Base-by-base conservation (phyloP, 2,797 vertebrate species). In the Carduelis carduelis region DNA sequence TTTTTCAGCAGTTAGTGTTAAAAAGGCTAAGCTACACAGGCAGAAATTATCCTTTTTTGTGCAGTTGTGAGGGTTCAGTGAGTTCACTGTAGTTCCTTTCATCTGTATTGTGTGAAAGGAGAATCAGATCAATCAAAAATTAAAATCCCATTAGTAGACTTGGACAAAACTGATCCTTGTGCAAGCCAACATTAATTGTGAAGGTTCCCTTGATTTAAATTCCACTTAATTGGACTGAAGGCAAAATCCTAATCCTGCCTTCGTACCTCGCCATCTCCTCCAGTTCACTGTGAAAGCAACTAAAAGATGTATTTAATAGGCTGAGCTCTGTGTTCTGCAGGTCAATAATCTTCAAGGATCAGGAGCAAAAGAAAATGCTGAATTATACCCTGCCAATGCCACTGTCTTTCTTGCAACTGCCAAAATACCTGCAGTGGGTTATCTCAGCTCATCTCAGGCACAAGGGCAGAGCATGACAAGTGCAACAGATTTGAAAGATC, bases 391-490 rank as follows among this genome's bases (percentile, higher is more conserved):
- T 83, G 86, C 39, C 80, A 90, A 35, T 63, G 83, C 76, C 77
- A 72, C 37, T 53, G 59, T 22, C 78, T 64, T 87, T 71, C 37
- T 74, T 81, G 18, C 39, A 87, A 11, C 68, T 74, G 69, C 87
- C 53, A 75, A 87, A 82, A 80, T 84, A 76, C 39, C 60, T 91
- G 60, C 55, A 79, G 63, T 83, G n/a, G 46, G 76, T 88, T 90
- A 81, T 93, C 94, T 94, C 47, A 86, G 77, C 83, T 95, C 80
- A 74, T 87, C 83, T 76, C 65, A 46, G 61, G 83, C 93, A 95
- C 90, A 85, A 94, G 83, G 83, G 65, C 75, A 94, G 89, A 78
- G 81, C 78, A 68, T 44, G 93, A 93, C 87, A 74, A 83, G 57
- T 56, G 66, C 52, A 57, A 49, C 60, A 89, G 84, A 78, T 87